A percentile compares a stretch with the other conserved stretches of the same genome.
Evolutionary conservation across 1,140 invertebrate species (phyloP).

Genomic region (Lordiphosa clarofinis): DNA sequence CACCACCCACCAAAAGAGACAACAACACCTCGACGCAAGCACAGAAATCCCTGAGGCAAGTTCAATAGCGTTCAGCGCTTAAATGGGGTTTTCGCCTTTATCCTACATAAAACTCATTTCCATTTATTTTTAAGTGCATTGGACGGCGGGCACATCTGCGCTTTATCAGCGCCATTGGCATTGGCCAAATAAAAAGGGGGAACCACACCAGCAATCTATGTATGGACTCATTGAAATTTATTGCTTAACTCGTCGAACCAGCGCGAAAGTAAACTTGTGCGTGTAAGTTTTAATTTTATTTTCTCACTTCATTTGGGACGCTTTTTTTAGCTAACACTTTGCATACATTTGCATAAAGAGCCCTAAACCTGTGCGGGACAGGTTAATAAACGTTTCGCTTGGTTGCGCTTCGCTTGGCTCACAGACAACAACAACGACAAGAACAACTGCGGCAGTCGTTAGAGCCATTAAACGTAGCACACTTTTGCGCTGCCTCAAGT

Average conservation of each 20-base stretch:
- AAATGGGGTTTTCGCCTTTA: too few species aligned
- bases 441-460: neutral
- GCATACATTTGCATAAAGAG: constrained; percentile 9
- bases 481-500: neutral
- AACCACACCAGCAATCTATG: constrained; percentile 7
- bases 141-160: constrained; percentile 2
- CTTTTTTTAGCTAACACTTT: constrained; percentile 10
- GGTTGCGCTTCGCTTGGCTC: constrained; percentile 3
- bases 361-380: too few species aligned
- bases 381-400: too few species aligned
- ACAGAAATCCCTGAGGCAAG: too few species aligned
- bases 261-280: neutral
- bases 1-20: too few species aligned
- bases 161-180: constrained; percentile 10
- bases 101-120: constrained; percentile 8
- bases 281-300: constrained; percentile 9
- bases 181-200: constrained; percentile 8
- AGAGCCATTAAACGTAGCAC: too few species aligned
- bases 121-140: constrained; percentile 7
- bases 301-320: constrained; percentile 11
- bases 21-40: too few species aligned
- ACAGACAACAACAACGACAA: neutral
- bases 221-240: constrained; percentile 12
- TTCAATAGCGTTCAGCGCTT: too few species aligned
- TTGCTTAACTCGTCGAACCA: neutral